Evolutionary conservation across 2,888 invertebrate genomes (phyloP).

Genomic region (Noctua fimbriata): DNA sequence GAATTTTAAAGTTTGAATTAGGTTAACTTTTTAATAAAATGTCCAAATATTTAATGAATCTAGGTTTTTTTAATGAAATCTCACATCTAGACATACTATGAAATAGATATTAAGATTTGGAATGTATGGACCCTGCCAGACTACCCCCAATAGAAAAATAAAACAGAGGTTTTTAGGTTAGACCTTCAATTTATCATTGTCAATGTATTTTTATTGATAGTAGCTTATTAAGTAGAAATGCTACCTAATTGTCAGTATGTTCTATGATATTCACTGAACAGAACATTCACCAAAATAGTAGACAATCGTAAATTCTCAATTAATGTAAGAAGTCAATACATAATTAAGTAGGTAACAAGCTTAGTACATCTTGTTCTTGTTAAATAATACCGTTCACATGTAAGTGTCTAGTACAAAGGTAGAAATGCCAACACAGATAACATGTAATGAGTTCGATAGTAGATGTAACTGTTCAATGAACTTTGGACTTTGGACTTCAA

Average conservation of each 20-base stretch:
- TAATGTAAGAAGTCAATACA: not conserved
- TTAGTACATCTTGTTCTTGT: not conserved
- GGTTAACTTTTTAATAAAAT: not conserved
- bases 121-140: not conserved
- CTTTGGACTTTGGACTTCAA: constrained; percentile 70
- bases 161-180: not conserved
- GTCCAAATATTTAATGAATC: not conserved
- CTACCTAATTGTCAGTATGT: not conserved
- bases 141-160: not conserved
- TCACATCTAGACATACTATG: not conserved
- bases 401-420: constrained; percentile 17
- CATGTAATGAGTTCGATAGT: not conserved
- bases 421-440: constrained; percentile 17
- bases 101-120: not conserved
- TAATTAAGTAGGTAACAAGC: not conserved
- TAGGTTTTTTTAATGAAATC: not conserved
- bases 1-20: not conserved
- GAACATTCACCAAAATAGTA: not conserved
- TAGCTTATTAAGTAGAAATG: not conserved
- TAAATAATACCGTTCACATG: not conserved
- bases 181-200: not conserved
- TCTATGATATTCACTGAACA: not conserved
- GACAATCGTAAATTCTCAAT: not conserved
- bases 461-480: constrained; percentile 58
- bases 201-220: not conserved